These are phyloP conservation scores for Atta colombica DNA, from an alignment of 1,140 invertebrate genomes.

Conservation along the genomic window DNA sequence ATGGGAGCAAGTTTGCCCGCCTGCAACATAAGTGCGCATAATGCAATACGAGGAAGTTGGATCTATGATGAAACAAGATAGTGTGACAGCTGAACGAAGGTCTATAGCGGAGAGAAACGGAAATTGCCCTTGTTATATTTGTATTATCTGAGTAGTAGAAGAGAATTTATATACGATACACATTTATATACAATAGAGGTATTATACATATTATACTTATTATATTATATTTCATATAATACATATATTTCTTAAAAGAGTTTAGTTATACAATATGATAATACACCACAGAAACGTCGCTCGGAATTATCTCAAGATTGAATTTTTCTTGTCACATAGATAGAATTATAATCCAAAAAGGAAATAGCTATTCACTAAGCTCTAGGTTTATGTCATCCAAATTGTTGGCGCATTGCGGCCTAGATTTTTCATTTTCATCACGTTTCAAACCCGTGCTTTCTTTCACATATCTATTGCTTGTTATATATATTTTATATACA, in stretches of 20 bases:
- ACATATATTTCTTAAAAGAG: background rate
- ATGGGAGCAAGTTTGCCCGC: slow-evolving; percentile 34
- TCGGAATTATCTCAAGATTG: background rate
- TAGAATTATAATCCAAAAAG: background rate
- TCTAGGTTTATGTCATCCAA: background rate
- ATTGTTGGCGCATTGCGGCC: background rate
- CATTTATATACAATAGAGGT: background rate
- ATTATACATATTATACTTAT: background rate
- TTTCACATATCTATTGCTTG: background rate
- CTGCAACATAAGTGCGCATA: slow-evolving; percentile 47
- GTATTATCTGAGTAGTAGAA: background rate
- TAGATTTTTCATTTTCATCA: background rate
- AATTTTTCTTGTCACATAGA: background rate
- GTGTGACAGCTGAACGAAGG: background rate
- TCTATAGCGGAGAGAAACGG: background rate
- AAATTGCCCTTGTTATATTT: background rate
- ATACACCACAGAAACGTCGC: background rate
- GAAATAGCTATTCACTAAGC: background rate
- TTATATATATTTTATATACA: background rate
- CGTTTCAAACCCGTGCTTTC: background rate
- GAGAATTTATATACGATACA: background rate
- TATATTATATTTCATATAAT: background rate
- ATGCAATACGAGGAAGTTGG: slow-evolving; percentile 44
- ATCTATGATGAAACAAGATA: slow-evolving; percentile 20
- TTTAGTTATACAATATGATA: background rate